Conservation (phyloP, 2,797 vertebrate species). For the Otolemur crassicaudatus region DNA sequence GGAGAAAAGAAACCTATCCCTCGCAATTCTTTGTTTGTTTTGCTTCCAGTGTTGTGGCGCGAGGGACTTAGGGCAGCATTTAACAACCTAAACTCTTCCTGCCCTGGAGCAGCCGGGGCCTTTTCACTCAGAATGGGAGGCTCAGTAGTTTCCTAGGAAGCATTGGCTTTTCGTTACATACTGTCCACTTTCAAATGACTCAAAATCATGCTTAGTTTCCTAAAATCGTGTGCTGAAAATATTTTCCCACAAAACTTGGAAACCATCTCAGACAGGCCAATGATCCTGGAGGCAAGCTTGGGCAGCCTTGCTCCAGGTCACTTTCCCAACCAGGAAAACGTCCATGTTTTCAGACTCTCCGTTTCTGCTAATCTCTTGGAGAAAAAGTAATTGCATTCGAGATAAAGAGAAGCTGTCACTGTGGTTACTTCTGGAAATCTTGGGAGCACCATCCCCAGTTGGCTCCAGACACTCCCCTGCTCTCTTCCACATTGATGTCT, state of each 20-base stretch:
- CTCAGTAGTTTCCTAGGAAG: constrained; percentile 2
- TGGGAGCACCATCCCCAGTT: rapidly evolving
- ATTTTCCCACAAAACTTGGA: background rate
- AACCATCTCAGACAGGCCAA: background rate
- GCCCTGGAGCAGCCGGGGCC: background rate
- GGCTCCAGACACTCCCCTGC: background rate
- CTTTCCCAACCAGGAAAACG: background rate
- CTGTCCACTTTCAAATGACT: constrained; percentile 2
- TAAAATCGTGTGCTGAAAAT: background rate
- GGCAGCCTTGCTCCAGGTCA: background rate
- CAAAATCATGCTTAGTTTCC: background rate
- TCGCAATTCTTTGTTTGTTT: background rate
- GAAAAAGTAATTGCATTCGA: background rate
- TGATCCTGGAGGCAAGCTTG: background rate
- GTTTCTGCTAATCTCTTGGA: background rate
- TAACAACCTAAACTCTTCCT: background rate
- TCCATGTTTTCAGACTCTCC: constrained; percentile 33
- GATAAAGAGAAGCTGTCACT: background rate
- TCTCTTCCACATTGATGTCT: background rate
- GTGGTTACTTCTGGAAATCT: background rate
- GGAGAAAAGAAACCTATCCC: background rate
- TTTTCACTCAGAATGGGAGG: background rate
- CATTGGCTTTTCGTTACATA: background rate
- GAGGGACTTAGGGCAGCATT: background rate
- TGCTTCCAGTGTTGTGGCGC: background rate